phyloP scores from a whole-genome alignment of 2,888 invertebrate genomes.

The Ferdinandea cuprea region DNA sequence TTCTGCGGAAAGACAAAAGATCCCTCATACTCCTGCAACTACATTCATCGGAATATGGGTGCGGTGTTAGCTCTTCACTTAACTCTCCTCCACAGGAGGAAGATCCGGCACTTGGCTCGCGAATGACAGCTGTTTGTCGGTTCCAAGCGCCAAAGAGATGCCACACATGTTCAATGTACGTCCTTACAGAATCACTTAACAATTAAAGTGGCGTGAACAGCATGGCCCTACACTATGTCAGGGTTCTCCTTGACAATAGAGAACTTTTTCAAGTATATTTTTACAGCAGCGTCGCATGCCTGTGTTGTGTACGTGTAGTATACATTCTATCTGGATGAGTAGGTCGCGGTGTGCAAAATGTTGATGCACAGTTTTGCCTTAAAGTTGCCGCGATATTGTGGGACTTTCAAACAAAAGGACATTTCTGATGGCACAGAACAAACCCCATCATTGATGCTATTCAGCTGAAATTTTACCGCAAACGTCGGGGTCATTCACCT shows the following conservation, averaged over 20 bases:
- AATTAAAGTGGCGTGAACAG: slow-evolving; percentile 55
- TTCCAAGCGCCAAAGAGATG: slow-evolving; percentile 20
- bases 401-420: slow-evolving; percentile 20
- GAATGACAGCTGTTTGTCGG: slow-evolving; percentile 52
- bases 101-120: slow-evolving; percentile 34
- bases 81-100: neutral
- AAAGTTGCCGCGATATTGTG: neutral
- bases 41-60: slow-evolving; percentile 22
- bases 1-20: slow-evolving; percentile 30
- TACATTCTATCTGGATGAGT: slow-evolving; percentile 38
- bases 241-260: slow-evolving; percentile 22
- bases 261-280: neutral
- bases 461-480: slow-evolving; percentile 7
- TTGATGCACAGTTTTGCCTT: slow-evolving; percentile 6
- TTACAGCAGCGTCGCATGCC: slow-evolving; percentile 4
- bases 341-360: slow-evolving; percentile 28
- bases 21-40: neutral
- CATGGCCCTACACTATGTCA: slow-evolving; percentile 37
- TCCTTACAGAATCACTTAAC: slow-evolving; percentile 57
- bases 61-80: slow-evolving; percentile 19
- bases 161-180: slow-evolving; percentile 44
- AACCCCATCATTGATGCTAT: slow-evolving; percentile 7
- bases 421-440: neutral
- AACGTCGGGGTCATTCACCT: too few relatives aligned
- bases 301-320: neutral